These are phyloP conservation scores for Lasioglossum leucozonium DNA, from an alignment of 2,888 invertebrate species.

Conservation along the genomic window DNA sequence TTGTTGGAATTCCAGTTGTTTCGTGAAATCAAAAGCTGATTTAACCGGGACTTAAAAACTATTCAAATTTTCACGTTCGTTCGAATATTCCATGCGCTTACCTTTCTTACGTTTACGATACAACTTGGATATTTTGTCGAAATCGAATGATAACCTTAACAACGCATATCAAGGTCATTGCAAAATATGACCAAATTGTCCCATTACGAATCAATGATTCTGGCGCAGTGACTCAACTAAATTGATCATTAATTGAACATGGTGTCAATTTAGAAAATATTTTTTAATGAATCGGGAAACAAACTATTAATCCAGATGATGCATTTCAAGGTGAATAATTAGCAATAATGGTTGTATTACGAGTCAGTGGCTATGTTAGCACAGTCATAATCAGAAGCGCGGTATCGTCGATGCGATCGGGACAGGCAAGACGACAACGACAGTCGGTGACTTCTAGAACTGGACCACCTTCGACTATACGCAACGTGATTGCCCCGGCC, in stretches of 20 bases:
- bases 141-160: background rate
- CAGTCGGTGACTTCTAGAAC: background rate
- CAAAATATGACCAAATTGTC: background rate
- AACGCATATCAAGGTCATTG: background rate
- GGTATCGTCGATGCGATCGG: background rate
- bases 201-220: background rate
- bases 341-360: background rate
- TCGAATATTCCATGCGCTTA: background rate
- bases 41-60: background rate
- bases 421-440: background rate
- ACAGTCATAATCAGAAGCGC: background rate
- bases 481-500: conserved; percentile 19
- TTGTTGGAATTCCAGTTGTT: background rate
- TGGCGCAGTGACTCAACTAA: background rate
- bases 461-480: conserved; percentile 9
- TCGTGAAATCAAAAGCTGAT: too few species aligned
- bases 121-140: background rate
- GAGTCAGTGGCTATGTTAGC: background rate
- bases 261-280: background rate
- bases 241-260: too few species aligned
- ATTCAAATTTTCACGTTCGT: background rate
- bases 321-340: background rate
- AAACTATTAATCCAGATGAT: background rate
- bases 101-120: background rate
- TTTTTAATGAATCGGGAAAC: background rate